These are phyloP conservation scores for Pogona vitticeps DNA, from an alignment of 2,113 vertebrate genomes.

Conservation along the genomic window DNA sequence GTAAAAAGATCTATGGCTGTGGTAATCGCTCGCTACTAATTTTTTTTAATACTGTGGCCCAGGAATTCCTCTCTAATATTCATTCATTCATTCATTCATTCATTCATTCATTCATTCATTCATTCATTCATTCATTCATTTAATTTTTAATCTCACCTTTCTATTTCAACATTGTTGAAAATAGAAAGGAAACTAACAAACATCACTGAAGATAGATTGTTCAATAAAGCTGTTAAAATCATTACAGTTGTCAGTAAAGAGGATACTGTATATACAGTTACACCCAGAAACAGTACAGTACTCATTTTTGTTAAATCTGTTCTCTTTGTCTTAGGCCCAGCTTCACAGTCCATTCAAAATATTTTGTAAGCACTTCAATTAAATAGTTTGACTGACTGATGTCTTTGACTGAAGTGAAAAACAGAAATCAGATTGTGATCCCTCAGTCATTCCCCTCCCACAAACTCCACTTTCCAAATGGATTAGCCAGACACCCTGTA, in stretches of 20 bases:
- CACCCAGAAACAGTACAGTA: background rate
- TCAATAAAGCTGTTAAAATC: no score
- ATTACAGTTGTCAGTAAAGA: no score
- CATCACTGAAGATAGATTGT: no score
- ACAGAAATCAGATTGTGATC: background rate
- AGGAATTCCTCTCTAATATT: constrained; percentile 32
- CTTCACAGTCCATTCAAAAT: background rate
- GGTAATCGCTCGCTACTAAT: constrained; percentile 8
- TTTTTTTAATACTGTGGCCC: constrained; percentile 37
- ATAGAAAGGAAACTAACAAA: no score
- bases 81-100: no score
- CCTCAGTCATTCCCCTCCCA: background rate
- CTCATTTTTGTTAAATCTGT: no score
- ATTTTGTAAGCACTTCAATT: background rate
- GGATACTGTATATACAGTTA: constrained; percentile 8
- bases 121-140: no score
- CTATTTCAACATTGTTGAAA: no score
- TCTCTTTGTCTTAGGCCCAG: background rate
- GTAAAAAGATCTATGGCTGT: constrained; percentile 34
- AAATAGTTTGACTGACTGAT: background rate
- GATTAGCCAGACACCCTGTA: background rate
- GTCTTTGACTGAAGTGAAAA: no score
- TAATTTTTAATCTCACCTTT: no score
- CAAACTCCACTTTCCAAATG: background rate
- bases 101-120: no score